Conservation (phyloP, 2,797 vertebrate species). For the Hybognathus amarus region DNA sequence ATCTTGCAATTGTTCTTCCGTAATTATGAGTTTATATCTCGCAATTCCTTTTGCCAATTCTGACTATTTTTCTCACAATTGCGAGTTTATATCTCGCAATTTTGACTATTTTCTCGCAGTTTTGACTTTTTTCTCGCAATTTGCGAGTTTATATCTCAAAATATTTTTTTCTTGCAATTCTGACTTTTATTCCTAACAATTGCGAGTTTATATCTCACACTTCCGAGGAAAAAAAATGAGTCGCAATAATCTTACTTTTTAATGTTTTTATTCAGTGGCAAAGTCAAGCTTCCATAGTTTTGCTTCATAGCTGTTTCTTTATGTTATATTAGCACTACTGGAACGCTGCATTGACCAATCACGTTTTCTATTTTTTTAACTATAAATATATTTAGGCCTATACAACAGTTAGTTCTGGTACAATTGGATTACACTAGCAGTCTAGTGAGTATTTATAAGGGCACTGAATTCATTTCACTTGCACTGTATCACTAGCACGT, state of each 20-base stretch:
- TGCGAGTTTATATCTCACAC: too few relatives aligned
- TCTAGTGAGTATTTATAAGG: conserved; percentile 54
- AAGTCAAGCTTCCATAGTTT: neutral
- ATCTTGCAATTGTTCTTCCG: too few relatives aligned
- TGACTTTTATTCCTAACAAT: too few relatives aligned
- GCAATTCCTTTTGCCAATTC: too few relatives aligned
- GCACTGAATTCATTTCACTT: conserved; percentile 55
- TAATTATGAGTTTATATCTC: too few relatives aligned
- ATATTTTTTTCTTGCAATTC: too few relatives aligned
- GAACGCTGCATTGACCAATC: conserved; percentile 19
- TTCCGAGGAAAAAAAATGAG: neutral
- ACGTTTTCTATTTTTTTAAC: neutral
- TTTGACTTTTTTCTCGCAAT: too few relatives aligned
- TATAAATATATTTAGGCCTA: neutral
- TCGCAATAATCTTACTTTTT: neutral
- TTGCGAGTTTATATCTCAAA: too few relatives aligned
- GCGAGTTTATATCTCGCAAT: neutral
- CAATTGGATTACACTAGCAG: conserved; percentile 44
- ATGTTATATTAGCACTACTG: neutral
- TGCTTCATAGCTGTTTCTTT: neutral
- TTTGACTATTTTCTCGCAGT: too few relatives aligned
- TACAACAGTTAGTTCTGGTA: neutral
- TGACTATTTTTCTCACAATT: too few relatives aligned
- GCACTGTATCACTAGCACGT: conserved; percentile 41
- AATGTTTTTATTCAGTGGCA: neutral